Conservation (phyloP, 2,797 vertebrate species). For the Glyptemys insculpta region DNA sequence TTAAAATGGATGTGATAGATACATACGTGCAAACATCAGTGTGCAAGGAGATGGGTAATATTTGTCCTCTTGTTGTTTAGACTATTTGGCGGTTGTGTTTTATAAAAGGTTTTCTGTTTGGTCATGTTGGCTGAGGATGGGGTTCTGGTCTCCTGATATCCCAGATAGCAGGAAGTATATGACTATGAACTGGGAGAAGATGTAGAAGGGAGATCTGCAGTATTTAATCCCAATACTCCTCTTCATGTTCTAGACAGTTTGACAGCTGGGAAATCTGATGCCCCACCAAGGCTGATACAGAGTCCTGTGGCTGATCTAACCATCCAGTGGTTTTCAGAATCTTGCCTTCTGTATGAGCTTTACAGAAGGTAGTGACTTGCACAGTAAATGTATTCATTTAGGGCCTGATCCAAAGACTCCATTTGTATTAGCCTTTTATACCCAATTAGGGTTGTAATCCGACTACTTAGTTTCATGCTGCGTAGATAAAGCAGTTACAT, state of each 20-base stretch:
- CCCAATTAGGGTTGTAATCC: neutral
- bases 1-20: neutral
- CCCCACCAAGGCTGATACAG: neutral
- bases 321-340: neutral
- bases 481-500: neutral
- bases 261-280: slow-evolving; percentile 13
- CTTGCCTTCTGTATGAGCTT: neutral
- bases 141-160: neutral
- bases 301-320: neutral
- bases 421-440: neutral
- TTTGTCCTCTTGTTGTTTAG: neutral
- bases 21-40: neutral
- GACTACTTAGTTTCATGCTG: neutral
- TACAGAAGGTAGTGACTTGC: neutral
- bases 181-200: neutral
- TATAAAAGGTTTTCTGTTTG: neutral
- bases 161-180: neutral
- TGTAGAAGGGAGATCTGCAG: neutral
- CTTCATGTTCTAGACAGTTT: neutral
- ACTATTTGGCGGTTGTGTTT: neutral
- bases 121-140: neutral
- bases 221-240: neutral
- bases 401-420: neutral
- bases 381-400: neutral
- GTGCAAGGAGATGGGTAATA: neutral